Base-by-base conservation (phyloP, 2,797 vertebrate species). In the Spizella passerina region DNA sequence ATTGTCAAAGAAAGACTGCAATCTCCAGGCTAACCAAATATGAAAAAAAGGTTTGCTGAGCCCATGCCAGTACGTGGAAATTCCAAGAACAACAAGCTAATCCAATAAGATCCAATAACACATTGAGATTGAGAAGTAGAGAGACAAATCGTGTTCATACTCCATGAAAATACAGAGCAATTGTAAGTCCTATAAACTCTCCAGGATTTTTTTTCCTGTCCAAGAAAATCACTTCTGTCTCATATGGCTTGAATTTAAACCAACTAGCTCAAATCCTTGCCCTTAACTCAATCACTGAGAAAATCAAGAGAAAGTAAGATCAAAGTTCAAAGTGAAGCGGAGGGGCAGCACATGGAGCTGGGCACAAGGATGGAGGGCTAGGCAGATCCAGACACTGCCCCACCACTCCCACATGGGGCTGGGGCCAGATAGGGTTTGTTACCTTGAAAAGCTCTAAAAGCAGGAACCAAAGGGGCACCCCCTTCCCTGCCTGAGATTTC, bases 1-100 rank as follows among this genome's bases (percentile, higher is more conserved):
- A 0, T 71, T 64, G 26, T 36, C 27, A 55, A 75, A 91, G 82
- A 81, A 79, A 89, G n/a, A 18, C 47, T 76, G 55, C 72, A 79
- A 76, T 79, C 85, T 90, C 50, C 72, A 83, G 63, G 65, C 85
- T 93, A 88, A 94, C 65, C 50, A 82, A 94, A 94, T 78, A 63
- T 69, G 76, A 90, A 94, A 94, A 60, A 90, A 94, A 83, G 70
- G 36, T 49, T 90, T 14, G 7, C 88, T 96, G 94, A 95, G 66
- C 14, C 60, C 30, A 60, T 18, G 79, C 93, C 92, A 96, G 89
- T 79, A 72, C 52, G 22, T 72, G 69, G 84, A 94, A 94, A 97
- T 93, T 96, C 96, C 95, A 96, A 96, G 88, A 96, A 93, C 86
- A 96, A 93, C 93, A 94, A 96, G 65, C 83, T 95, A 96, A 96